phyloP scores from a whole-genome alignment of 2,888 invertebrate species.

The Spicauda simplicius region DNA sequence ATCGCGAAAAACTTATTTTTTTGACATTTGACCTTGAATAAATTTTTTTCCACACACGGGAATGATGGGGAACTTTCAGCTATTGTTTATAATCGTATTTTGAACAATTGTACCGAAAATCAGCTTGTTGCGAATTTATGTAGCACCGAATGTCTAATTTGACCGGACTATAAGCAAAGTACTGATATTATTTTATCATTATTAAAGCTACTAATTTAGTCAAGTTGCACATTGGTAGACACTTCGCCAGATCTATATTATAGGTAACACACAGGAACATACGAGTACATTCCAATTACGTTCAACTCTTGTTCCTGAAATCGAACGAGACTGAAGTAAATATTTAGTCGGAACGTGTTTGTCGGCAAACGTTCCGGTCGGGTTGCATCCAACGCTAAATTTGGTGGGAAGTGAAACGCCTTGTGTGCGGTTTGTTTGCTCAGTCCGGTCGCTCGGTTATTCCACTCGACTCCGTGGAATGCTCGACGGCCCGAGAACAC shows the following conservation, averaged over 20 bases:
- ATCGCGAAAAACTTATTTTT: too few relatives aligned
- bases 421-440: constrained; percentile 8
- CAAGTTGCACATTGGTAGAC: too few relatives aligned
- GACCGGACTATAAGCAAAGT: too few relatives aligned
- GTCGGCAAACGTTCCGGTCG: constrained; percentile 2
- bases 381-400: constrained; percentile 2
- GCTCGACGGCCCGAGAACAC: neutral
- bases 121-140: too few relatives aligned
- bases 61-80: too few relatives aligned
- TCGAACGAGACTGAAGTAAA: constrained; percentile 15
- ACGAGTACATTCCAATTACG: constrained; percentile 10
- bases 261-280: constrained; percentile 3
- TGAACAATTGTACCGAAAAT: too few relatives aligned
- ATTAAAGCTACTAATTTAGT: too few relatives aligned
- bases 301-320: constrained; percentile 9
- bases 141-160: too few relatives aligned
- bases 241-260: neutral
- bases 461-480: neutral
- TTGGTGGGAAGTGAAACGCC: constrained; percentile 17
- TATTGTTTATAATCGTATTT: too few relatives aligned
- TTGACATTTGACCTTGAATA: too few relatives aligned
- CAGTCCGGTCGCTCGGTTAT: constrained; percentile 6
- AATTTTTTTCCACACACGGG: too few relatives aligned
- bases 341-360: constrained; percentile 16
- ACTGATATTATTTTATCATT: too few relatives aligned